Evolutionary conservation across 2,113 vertebrate species (phyloP), one percentile per base, ranked within the genome.

Genomic region (Sylvicapra grimmia): DNA sequence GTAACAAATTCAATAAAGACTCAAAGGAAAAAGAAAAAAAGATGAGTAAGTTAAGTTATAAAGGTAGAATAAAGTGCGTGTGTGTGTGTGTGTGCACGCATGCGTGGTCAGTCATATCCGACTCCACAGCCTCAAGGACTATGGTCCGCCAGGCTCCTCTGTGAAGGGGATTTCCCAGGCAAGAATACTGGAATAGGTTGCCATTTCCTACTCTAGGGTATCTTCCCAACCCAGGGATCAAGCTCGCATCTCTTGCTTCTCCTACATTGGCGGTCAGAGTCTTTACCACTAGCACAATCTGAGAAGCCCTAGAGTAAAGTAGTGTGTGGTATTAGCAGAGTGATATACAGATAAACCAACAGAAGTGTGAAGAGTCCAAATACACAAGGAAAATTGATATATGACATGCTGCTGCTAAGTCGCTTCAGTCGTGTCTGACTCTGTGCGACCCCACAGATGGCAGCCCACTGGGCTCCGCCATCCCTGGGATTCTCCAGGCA

Each of bases 71-170:
- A 72, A 72, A 36, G 33, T 18, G 15, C 15, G 15, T 8, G 15
- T 4, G 11, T 29, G 58, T 6, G 58, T 25, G 56, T 2, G 27
- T 2, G 27, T 1, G 13, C 59, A 6, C 14, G 0, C 8, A 4
- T 1, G 18, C 0, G 0, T 21, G 68, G 68, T 36, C 68, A 36
- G 19, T 36, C 0, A 0, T 36, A 5, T 72, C 9, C 0, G 2
- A 23, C n/a, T 72, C n/a, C 19, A 23, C 5, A 12, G n/a, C 19
- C 10, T n/a, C n/a, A 72, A 36, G 68, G n/a, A 40, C n/a, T 72
- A 9, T 72, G 21, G 4, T 9, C 65, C 1, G 0, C n/a, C 19
- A 72, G n/a, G 65, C 65, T 36, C 65, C 19, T 36, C n/a, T 72
- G 65, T 21, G n/a, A 72, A 72, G 10, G 65, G 19, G 9, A 72